Evolutionary conservation across 2,797 vertebrate species (phyloP).

Genomic region (Salmo trutta): DNA sequence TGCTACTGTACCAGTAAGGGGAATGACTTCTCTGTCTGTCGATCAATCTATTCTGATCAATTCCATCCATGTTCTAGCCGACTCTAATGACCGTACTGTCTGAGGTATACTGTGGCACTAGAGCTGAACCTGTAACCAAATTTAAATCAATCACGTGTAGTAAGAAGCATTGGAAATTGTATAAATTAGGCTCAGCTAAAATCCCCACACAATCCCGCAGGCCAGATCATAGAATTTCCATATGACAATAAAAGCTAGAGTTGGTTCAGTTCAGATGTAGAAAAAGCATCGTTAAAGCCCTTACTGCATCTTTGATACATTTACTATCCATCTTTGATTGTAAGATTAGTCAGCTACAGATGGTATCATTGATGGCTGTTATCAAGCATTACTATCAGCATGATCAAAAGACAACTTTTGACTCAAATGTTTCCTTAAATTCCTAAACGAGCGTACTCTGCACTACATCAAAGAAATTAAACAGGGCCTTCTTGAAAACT

Average conservation of each 20-base stretch:
- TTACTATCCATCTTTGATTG: slow-evolving; percentile 17
- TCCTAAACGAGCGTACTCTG: slow-evolving; percentile 17
- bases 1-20: not conserved
- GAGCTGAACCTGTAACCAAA: not conserved
- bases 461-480: not conserved
- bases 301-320: not conserved
- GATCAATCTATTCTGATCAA: not conserved
- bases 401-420: slow-evolving; percentile 17
- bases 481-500: not conserved
- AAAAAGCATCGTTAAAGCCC: slow-evolving; percentile 5
- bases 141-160: not conserved
- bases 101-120: not conserved
- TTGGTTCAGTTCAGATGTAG: not conserved
- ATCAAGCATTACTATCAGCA: slow-evolving; percentile 12
- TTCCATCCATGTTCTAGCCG: not conserved
- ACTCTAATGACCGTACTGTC: not conserved
- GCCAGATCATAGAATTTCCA: not conserved
- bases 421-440: not conserved
- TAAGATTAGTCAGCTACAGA: slow-evolving; percentile 38
- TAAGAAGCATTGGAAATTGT: not conserved
- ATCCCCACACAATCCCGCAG: not conserved
- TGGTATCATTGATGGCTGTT: slow-evolving; percentile 24
- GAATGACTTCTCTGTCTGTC: not conserved
- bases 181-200: not conserved
- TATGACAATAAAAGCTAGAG: not conserved